These are phyloP conservation scores for Chlorospingus semifuscus DNA, from an alignment of 2,797 vertebrate species.

Conservation along the genomic window DNA sequence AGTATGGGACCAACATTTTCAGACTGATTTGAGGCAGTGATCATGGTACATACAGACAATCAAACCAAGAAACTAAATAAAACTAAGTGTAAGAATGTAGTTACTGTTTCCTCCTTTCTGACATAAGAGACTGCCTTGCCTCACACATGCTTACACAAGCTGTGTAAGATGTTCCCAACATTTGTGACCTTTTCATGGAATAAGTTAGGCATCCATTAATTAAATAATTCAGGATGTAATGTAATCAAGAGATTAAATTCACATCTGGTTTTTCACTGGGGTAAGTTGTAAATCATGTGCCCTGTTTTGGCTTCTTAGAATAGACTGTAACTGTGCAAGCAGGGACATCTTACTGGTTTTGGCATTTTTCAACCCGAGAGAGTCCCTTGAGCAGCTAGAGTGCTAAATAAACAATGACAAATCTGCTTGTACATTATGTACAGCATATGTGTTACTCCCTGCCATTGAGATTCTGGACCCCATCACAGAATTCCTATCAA, in stretches of 20 bases:
- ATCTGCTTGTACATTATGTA: conserved; percentile 58
- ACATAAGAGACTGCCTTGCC: background rate
- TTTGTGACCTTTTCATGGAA: conserved; percentile 55
- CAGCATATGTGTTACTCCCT: conserved; percentile 24
- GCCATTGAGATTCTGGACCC: conserved; percentile 34
- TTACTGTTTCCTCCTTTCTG: background rate
- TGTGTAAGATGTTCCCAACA: background rate
- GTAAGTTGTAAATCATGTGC: conserved; percentile 51
- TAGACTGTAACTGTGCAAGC: conserved; percentile 13
- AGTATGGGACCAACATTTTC: background rate
- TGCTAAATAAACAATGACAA: conserved; percentile 68
- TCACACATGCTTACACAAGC: background rate
- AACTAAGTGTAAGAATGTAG: background rate
- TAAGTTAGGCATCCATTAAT: conserved; percentile 63
- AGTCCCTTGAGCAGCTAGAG: conserved; percentile 49
- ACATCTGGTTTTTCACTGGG: conserved; percentile 60
- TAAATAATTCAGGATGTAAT: conserved; percentile 65
- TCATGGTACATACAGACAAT: background rate
- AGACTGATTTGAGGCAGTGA: background rate
- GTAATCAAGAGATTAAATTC: conserved; percentile 69
- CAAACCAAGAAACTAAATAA: background rate
- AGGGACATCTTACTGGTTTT: conserved; percentile 22
- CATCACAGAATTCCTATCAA: conserved; percentile 35
- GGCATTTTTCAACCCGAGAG: conserved; percentile 16
- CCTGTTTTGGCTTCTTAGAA: conserved; percentile 35